Base-by-base conservation (phyloP, 2,797 vertebrate species). In the Poeciliopsis turneri region DNA sequence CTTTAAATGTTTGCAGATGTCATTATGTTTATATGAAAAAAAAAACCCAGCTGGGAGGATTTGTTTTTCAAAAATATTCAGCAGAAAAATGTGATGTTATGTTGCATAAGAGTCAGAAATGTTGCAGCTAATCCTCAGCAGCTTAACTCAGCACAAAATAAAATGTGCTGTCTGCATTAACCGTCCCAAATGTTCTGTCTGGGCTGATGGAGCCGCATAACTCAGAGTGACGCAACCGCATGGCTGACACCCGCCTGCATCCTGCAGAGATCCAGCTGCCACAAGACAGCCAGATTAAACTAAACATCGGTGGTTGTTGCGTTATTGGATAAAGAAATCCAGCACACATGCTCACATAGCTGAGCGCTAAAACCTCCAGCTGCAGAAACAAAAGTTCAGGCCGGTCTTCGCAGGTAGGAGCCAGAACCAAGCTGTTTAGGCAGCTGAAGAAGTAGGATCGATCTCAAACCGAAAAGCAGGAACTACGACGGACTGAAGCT, bases 301-400 rank as follows among this genome's bases (percentile, higher is more conserved):
- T 23, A 77, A 85, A 80, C 7, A 5, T 45, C 1, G 23, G 10
- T 72, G 12, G 18, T 71, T 45, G 43, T 10, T 8, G 68, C 68
- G n/a, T 36, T 80, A 13, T 64, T 59, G 81, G 70, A 76, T n/a
- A 57, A 82, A 72, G 79, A 82, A 45, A n/a, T 59, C 77, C 5
- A 45, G 82, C 69, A 79, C 72, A 74, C 71, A 87, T 74, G 76
- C 28, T 81, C 69, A 69, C 72, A 83, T 33, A 39, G 57, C 5
- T 20, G 69, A n/a, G 25, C 4, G 55, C 41, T 45, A 66, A 33
- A 4, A 25, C 18, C 47, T 23, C 79, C 92, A 92, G 92, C 87
- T 92, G 91, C 90, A 74, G 84, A 89, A 93, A 92, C 91, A 92
- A 87, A 89, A 84, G 84, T 81, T 82, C 69, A 79, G 80, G 77